These are phyloP conservation scores for Rallus limicola DNA, from an alignment of 2,113 vertebrate genomes.

Conservation along the genomic window DNA sequence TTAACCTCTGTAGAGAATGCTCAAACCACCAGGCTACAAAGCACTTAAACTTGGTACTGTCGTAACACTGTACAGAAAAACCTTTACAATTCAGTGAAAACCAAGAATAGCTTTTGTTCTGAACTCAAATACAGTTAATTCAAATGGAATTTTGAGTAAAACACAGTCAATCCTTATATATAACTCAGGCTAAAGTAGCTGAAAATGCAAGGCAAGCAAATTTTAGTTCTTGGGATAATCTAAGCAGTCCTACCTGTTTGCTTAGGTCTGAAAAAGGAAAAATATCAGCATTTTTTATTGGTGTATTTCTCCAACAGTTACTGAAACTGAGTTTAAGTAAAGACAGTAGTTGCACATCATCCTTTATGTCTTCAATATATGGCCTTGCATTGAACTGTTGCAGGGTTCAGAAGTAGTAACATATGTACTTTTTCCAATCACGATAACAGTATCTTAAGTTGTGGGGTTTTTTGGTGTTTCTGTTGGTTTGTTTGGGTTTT, in stretches of 20 bases:
- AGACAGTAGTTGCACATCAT: neutral
- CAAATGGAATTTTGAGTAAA: neutral
- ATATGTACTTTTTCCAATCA: neutral
- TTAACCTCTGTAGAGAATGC: neutral
- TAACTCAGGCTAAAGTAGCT: neutral
- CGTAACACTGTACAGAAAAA: neutral
- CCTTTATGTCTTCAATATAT: neutral
- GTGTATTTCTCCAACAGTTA: neutral
- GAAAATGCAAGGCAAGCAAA: neutral
- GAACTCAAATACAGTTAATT: neutral
- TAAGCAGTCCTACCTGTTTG: neutral
- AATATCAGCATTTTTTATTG: neutral
- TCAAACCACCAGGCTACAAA: neutral
- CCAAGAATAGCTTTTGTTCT: neutral
- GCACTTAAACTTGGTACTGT: neutral
- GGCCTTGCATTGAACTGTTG: neutral
- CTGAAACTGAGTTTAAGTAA: neutral
- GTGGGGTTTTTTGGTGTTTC: no score
- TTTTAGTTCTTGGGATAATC: neutral
- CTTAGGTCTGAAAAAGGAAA: neutral
- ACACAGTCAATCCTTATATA: neutral
- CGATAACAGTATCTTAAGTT: neutral
- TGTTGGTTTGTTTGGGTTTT: no score
- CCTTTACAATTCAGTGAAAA: neutral
- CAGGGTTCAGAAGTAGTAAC: neutral